These are phyloP conservation scores for Cephus spinipes DNA, from an alignment of 2,888 invertebrate genomes.

Conservation along the genomic window DNA sequence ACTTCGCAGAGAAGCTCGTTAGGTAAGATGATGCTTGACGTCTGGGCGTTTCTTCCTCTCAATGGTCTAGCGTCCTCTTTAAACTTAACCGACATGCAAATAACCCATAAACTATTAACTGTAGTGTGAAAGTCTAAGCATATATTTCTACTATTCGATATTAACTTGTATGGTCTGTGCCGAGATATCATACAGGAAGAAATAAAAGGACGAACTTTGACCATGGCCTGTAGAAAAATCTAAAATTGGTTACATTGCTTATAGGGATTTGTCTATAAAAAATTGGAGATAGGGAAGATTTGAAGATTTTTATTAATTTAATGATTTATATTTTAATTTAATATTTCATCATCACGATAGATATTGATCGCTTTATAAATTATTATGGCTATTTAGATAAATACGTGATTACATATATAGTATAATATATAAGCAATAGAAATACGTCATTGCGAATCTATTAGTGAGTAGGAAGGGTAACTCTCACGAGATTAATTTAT, in stretches of 20 bases:
- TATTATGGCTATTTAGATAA: not conserved
- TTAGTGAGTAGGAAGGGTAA: not conserved
- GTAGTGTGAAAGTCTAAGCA: not conserved
- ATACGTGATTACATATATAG: not conserved
- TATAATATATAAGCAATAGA: not conserved
- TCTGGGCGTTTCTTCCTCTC: slow-evolving; percentile 15
- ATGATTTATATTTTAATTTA: not conserved
- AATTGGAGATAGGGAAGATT: not conserved
- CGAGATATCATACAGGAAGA: not conserved
- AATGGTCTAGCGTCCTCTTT: slow-evolving; percentile 4
- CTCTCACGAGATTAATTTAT: slow-evolving; percentile 9
- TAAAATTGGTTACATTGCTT: not conserved
- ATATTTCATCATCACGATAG: not conserved
- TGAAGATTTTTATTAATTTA: not conserved
- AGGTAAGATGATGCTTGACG: slow-evolving; percentile 10
- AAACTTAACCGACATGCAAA: slow-evolving; percentile 16
- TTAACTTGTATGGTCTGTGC: not conserved
- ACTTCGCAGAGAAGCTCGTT: not conserved
- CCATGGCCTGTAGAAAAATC: not conserved
- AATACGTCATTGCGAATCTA: not conserved
- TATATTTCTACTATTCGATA: not conserved
- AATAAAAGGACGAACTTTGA: not conserved
- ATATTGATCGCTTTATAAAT: not conserved
- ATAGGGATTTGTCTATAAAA: not conserved
- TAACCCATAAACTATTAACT: slow-evolving; percentile 4